Conservation (phyloP, 37 sponge, comb jelly and placozoan genomes). For the Dysidea cf. avara region DNA sequence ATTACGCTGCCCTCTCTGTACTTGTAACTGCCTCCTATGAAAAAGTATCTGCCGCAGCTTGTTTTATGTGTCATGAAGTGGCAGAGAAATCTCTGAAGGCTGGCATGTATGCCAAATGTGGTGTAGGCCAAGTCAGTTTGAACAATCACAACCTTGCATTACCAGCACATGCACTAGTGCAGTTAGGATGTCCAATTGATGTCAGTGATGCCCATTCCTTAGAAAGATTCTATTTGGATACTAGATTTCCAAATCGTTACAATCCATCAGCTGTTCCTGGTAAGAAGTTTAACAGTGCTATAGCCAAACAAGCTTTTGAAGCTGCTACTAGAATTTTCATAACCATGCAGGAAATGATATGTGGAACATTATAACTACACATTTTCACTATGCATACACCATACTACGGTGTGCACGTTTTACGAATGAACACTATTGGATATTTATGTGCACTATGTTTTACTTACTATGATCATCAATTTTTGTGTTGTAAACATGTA, state of each 20-base stretch:
- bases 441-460: too few species aligned
- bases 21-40: neutral
- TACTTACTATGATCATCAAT: too few species aligned
- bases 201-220: neutral
- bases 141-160: neutral
- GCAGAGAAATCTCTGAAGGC: constrained; percentile 69
- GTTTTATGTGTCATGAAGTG: constrained; percentile 67
- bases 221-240: constrained; percentile 38
- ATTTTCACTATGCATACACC: too few species aligned
- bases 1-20: too few species aligned
- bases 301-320: constrained; percentile 28
- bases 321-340: constrained; percentile 27
- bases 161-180: constrained; percentile 1
- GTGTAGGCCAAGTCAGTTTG: too few species aligned
- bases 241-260: constrained; percentile 38
- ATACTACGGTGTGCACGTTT: too few species aligned
- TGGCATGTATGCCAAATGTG: constrained; percentile 42
- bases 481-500: too few species aligned
- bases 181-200: neutral
- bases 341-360: constrained; percentile 16
- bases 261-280: constrained; percentile 8
- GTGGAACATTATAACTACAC: too few species aligned
- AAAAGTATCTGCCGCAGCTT: constrained; percentile 22
- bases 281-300: neutral
- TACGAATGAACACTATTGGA: too few species aligned